A percentile compares a stretch with the other conserved stretches of the same genome.
These are phyloP conservation scores for Merops nubicus DNA, from an alignment of 2,113 vertebrate genomes.

Conservation along the genomic window DNA sequence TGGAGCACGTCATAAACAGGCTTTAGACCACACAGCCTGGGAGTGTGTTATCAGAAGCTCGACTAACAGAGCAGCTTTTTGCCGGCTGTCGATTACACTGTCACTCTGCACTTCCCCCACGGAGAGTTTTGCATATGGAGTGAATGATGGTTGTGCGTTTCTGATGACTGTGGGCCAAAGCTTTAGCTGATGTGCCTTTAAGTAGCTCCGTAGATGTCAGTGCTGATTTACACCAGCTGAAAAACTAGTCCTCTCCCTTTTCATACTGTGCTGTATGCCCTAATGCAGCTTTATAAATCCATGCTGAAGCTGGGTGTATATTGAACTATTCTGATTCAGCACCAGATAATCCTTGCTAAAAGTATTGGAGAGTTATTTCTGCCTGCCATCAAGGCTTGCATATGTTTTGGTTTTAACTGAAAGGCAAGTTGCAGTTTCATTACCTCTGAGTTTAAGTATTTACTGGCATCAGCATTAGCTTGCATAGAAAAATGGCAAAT, in stretches of 20 bases:
- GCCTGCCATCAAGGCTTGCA: not conserved
- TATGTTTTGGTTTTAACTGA: constrained; percentile 46
- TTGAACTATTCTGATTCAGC: constrained; percentile 23
- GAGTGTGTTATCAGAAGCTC: not conserved
- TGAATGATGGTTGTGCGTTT: not conserved
- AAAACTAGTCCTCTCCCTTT: constrained; percentile 7
- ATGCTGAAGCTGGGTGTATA: not conserved
- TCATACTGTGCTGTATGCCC: not conserved
- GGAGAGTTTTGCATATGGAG: not conserved
- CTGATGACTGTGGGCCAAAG: constrained; percentile 28
- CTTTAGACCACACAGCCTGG: constrained; percentile 25
- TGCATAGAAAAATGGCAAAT: constrained; percentile 54
- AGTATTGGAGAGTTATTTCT: constrained; percentile 31
- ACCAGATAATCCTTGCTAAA: not conserved
- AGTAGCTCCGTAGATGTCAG: constrained; percentile 8
- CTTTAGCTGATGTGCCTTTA: constrained; percentile 1
- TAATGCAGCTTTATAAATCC: constrained; percentile 42
- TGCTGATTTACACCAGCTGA: constrained; percentile 53
- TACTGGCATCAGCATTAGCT: constrained; percentile 52
- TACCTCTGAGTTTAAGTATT: constrained; percentile 53
- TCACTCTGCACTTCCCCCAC: not conserved
- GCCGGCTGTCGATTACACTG: not conserved
- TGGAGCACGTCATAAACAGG: constrained; percentile 44
- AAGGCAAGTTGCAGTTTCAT: constrained; percentile 36
- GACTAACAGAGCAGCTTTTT: not conserved